phyloP scores from a whole-genome alignment of 2,113 vertebrate genomes.

The Jacana jacana region DNA sequence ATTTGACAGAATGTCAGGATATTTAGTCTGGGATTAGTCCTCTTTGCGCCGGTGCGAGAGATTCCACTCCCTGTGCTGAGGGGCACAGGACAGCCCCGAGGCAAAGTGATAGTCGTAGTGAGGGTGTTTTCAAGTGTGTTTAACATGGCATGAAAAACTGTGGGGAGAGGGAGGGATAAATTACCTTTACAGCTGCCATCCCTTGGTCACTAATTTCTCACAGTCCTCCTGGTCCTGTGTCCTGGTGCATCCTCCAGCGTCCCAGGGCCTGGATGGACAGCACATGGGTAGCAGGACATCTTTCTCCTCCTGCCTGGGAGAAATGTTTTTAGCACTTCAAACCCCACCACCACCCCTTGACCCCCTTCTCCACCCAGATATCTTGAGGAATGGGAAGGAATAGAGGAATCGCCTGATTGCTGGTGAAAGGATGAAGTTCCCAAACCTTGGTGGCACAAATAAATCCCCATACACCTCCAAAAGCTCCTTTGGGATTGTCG shows the following conservation, averaged over 20 bases:
- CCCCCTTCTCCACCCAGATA: background rate
- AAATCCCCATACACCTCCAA: background rate
- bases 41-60: background rate
- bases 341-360: rapidly evolving
- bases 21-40: background rate
- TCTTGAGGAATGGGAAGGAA: background rate
- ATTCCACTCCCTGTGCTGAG: background rate
- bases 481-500: background rate
- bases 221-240: background rate
- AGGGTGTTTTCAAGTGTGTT: background rate
- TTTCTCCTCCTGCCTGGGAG: background rate
- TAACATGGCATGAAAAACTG: background rate
- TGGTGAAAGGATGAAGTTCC: background rate
- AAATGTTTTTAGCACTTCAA: background rate
- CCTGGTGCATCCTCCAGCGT: background rate
- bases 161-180: background rate
- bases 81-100: background rate
- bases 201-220: background rate
- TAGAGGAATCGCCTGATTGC: background rate
- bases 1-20: background rate
- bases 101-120: rapidly evolving
- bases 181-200: background rate
- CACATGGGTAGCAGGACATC: background rate
- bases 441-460: background rate
- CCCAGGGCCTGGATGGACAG: background rate